These are phyloP conservation scores for Anoplophora glabripennis DNA, from an alignment of 1,140 invertebrate genomes.

Conservation along the genomic window DNA sequence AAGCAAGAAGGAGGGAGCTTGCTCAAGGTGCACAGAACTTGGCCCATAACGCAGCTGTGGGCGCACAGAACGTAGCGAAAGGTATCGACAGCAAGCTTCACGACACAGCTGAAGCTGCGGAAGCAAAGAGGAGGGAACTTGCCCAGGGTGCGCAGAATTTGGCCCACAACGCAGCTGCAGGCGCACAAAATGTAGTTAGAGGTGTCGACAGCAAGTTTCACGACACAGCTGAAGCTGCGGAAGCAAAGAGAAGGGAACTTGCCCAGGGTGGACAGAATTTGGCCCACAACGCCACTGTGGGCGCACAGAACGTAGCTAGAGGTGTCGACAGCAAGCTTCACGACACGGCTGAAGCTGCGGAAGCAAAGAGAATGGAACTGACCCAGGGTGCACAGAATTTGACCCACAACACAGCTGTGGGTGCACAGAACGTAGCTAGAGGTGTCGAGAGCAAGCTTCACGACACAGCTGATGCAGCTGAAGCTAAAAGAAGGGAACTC, in stretches of 20 bases:
- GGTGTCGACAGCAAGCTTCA: constrained; percentile 22
- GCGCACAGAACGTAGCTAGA: neutral
- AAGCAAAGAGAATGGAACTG: constrained; percentile 8
- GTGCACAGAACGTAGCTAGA: constrained; percentile 17
- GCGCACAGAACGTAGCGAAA: neutral
- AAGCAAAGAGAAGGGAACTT: neutral
- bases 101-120: neutral
- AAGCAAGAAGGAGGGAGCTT: constrained; percentile 2
- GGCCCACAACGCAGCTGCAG: neutral
- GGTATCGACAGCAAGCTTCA: constrained; percentile 2
- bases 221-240: constrained; percentile 15
- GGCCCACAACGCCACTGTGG: neutral
- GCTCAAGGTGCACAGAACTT: constrained; percentile 13
- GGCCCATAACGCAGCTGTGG: constrained; percentile 4
- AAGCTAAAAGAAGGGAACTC: neutral
- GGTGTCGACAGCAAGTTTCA: constrained; percentile 17
- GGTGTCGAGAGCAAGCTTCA: constrained; percentile 21
- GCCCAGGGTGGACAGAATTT: constrained; percentile 1
- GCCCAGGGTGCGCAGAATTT: constrained; percentile 8
- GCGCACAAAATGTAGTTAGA: neutral
- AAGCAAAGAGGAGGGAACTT: neutral
- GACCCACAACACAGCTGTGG: constrained; percentile 21
- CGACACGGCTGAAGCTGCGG: constrained; percentile 15
- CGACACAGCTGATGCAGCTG: constrained; percentile 16
- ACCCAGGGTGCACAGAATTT: no score